Conservation (phyloP, 2,888 invertebrate genomes). For the Lissonota sp. region DNA sequence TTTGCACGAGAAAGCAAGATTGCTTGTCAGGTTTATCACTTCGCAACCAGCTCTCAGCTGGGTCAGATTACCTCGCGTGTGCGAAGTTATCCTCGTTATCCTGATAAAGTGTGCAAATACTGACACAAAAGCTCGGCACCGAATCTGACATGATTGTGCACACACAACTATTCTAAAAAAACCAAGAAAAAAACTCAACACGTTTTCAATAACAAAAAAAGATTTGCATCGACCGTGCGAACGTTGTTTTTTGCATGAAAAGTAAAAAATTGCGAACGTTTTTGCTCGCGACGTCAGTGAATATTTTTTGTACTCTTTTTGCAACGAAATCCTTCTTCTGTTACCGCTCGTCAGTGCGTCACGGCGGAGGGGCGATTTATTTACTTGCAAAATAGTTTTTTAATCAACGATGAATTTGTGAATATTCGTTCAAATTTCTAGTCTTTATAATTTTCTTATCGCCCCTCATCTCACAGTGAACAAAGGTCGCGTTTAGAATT, state of each 20-base stretch:
- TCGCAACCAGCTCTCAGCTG: conserved; percentile 50
- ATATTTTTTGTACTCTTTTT: conserved; percentile 1
- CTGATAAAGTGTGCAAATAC: conserved; percentile 14
- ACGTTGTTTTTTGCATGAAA: not conserved
- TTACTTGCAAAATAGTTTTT: conserved; percentile 20
- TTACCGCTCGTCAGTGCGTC: conserved; percentile 42
- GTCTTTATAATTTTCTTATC: conserved; percentile 42
- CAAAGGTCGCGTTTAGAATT: conserved; percentile 48
- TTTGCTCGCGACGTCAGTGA: not conserved
- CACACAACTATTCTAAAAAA: conserved; percentile 21
- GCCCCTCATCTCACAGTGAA: conserved; percentile 17
- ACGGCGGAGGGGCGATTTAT: conserved; percentile 47
- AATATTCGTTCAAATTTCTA: not conserved
- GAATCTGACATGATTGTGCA: conserved; percentile 39
- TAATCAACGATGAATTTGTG: not conserved
- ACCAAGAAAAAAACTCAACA: too few species aligned
- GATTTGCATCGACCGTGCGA: not conserved
- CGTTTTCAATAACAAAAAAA: too few species aligned
- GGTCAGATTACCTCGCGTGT: conserved; percentile 18
- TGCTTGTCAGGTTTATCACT: conserved; percentile 42
- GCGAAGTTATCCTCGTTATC: not conserved
- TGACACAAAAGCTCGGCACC: not conserved
- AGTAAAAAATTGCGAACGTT: too few species aligned
- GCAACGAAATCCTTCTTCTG: conserved; percentile 21
- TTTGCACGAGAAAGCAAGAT: not conserved